Base-by-base conservation (phyloP, 2,113 vertebrate genomes). In the Gasterosteus nipponicus region DNA sequence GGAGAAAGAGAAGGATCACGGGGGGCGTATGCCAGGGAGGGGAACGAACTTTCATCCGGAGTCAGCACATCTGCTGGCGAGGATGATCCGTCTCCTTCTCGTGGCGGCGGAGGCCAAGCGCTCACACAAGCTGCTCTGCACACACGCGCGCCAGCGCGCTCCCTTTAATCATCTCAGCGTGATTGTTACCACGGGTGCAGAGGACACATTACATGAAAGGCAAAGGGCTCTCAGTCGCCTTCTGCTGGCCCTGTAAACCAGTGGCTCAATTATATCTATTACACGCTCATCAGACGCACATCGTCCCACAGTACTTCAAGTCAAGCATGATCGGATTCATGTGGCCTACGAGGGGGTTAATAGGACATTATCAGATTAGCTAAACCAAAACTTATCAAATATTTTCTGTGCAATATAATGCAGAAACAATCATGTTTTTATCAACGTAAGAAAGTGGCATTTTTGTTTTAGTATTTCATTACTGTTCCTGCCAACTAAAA, bases 11-110 rank as follows among this genome's bases (percentile, higher is more conserved):
- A 58, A 9, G 68, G 66, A 85, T 90, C 86, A 85, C 77, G 86
- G 84, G 59, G 68, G 79, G 74, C 1, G n/a, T 83, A 73, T 82
- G 89, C 89, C 86, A 87, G 69, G 33, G 73, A 83, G 75, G 69
- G 59, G 10, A 86, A 83, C 78, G 78, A 90, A 91, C 82, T 91
- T 93, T 87, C 88, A 70, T 81, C 67, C 53, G 46, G 64, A 29
- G 69, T 93, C 89, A 92, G 92, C 89, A 85, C 80, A 84, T 83
- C 82, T 86, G 79, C 78, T 81, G 66, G 64, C 69, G 74, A 66
- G 77, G 81, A 77, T 61, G 78, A 88, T 78, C 74, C 56, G 69
- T 80, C 65, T 60, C 70, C 9, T 35, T 85, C 73, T 56, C 68
- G 12, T 80, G 80, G 84, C 69, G 47, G 69, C 26, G 66, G 68